Evolutionary conservation across 2,797 vertebrate species (phyloP), one percentile per base, ranked within the genome.

Genomic region (Falco biarmicus): DNA sequence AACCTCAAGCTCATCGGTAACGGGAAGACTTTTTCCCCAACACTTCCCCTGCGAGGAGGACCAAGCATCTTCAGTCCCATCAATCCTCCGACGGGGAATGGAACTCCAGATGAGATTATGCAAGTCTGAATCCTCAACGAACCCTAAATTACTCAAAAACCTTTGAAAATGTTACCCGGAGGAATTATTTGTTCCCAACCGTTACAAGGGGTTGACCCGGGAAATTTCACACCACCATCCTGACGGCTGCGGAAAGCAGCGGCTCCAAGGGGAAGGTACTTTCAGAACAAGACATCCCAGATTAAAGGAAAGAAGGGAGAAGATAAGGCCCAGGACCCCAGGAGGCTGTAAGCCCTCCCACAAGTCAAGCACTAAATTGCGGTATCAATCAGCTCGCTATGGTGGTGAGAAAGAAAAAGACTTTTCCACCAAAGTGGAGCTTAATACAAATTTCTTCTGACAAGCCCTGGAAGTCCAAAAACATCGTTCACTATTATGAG

Each of bases 61-160:
- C 7, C 45, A 15, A 48, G 29, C 51, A 31, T 29, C 53, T 47
- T 22, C 37, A 34, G 32, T 18, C 34, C 51, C 53, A 41, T 19
- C 37, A 34, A 26, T 20, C 34, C 47, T 65, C 18, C 0, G 6
- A 11, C 1, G 13, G 9, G 57, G 37, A 79, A 65, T 11, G 9
- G 3, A 25, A 15, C 1, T 41, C 16, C 1, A 3, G 41, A 4
- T 29, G 60, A 69, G 29, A 34, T 22, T 2, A 4, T 2, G 6
- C 31, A n/a, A 71, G 6, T 15, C 31, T 26, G 53, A 61, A 34
- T 32, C 21, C 48, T 80, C 26, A 37, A 4, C 1, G 5, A 43
- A 45, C 47, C 48, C 60, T 16, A 3, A n/a, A 51, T 45, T 51
- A 47, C 39, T 59, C 34, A 41, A 31, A 34, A 48, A 37, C 22